Evolutionary conservation across 2,797 vertebrate genomes (phyloP).

Genomic region (Epinephelus awoara): DNA sequence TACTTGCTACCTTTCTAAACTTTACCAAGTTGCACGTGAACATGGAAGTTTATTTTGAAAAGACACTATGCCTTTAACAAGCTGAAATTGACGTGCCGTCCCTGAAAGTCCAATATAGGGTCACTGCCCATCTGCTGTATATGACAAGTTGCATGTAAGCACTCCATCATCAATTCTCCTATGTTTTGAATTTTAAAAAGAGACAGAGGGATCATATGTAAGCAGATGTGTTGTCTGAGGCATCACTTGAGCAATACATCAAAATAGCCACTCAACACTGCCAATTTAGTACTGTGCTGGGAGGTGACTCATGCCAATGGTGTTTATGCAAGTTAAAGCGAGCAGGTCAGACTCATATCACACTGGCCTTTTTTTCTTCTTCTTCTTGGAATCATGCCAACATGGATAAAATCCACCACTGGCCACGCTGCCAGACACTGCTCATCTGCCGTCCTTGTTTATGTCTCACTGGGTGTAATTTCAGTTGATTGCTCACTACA

Average conservation of each 20-base stretch:
- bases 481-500: slow-evolving; percentile 56
- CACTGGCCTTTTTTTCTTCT: not conserved
- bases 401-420: slow-evolving; percentile 33
- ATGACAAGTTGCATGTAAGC: not conserved
- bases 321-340: not conserved
- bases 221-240: slow-evolving; percentile 52
- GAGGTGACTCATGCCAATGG: slow-evolving; percentile 4
- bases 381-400: slow-evolving; percentile 33
- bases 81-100: too few species aligned
- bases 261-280: slow-evolving; percentile 23
- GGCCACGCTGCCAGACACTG: slow-evolving; percentile 37
- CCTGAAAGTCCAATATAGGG: too few species aligned
- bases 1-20: too few species aligned
- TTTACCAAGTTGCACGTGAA: too few species aligned
- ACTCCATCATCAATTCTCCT: not conserved
- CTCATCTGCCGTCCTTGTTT: slow-evolving; percentile 47
- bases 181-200: not conserved
- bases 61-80: too few species aligned
- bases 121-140: too few species aligned
- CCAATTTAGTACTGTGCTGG: slow-evolving; percentile 31
- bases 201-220: slow-evolving; percentile 15
- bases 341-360: slow-evolving; percentile 46
- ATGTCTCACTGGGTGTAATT: slow-evolving; percentile 54
- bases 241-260: slow-evolving; percentile 44
- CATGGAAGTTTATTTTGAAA: too few species aligned